Conservation (phyloP, 1,140 invertebrate species). For the Pantala flavescens region DNA sequence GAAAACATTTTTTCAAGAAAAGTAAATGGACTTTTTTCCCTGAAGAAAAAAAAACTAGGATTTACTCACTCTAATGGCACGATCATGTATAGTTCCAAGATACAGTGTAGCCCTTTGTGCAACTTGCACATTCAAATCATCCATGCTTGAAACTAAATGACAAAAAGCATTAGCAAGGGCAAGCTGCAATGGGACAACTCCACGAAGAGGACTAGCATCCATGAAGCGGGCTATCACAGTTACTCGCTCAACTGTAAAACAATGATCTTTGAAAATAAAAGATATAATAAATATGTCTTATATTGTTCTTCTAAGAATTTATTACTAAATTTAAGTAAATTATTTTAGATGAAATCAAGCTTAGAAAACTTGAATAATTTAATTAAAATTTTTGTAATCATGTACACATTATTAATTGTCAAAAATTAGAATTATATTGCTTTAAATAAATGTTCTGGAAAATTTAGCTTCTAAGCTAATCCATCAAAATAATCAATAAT, state of each 20-base stretch:
- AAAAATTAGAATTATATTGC: too few species aligned
- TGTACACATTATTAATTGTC: too few species aligned
- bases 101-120: constrained; percentile 87
- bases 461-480: too few species aligned
- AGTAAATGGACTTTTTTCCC: too few species aligned
- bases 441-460: too few species aligned
- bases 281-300: constrained; percentile 24
- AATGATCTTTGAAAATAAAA: constrained; percentile 18
- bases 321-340: constrained; percentile 11
- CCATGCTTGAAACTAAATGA: constrained; percentile 89
- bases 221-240: constrained; percentile 87
- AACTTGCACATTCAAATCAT: constrained; percentile 89
- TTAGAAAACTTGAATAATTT: too few species aligned
- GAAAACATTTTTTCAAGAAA: too few species aligned
- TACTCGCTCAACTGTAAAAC: constrained; percentile 71
- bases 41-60: too few species aligned
- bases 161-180: constrained; percentile 93
- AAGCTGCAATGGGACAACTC: constrained; percentile 77
- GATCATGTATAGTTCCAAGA: constrained; percentile 87
- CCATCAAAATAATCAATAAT: too few species aligned
- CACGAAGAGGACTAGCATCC: constrained; percentile 74
- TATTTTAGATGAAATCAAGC: constrained; percentile 12
- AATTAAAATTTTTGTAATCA: too few species aligned
- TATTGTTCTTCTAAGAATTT: constrained; percentile 12
- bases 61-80: constrained; percentile 54